A percentile compares a stretch with the other conserved stretches of the same genome.
phyloP scores from a whole-genome alignment of 2,113 vertebrate species.

The Copsychus sechellarum region DNA sequence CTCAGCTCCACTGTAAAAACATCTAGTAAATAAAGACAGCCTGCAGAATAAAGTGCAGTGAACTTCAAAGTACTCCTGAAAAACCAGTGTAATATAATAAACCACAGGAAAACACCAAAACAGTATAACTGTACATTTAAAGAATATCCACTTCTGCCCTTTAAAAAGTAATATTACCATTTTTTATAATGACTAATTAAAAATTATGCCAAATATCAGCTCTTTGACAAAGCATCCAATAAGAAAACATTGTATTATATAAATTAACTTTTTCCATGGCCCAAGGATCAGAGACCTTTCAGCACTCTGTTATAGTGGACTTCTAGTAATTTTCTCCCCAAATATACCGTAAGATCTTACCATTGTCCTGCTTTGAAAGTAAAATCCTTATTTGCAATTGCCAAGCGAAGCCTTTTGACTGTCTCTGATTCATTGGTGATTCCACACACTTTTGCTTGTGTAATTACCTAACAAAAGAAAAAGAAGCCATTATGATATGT shows the following conservation, averaged over 20 bases:
- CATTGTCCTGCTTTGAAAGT: conserved; percentile 93
- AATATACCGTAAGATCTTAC: conserved; percentile 71
- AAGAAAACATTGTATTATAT: neutral
- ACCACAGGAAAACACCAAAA: neutral
- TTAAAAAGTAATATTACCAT: neutral
- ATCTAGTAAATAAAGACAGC: neutral
- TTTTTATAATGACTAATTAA: neutral
- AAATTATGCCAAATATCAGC: neutral
- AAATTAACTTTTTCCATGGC: neutral
- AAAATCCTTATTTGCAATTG: conserved; percentile 81
- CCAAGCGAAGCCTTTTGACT: conserved; percentile 84
- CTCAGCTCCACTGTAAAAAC: neutral
- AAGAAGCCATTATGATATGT: neutral
- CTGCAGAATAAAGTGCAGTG: neutral
- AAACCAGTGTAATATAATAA: neutral
- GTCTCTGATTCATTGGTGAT: conserved; percentile 78
- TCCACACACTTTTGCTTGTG: conserved; percentile 85
- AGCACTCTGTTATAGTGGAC: neutral
- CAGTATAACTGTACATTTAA: neutral
- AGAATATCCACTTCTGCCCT: neutral
- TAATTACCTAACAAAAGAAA: conserved; percentile 73
- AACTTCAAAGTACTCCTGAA: neutral
- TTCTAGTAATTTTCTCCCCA: neutral
- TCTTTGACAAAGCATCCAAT: neutral
- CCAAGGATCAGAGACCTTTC: neutral